Evolutionary conservation across 92 coral and sea anemone species (phyloP), one percentile per base, ranked within the genome.

Genomic region (Paragorgia papillata): DNA sequence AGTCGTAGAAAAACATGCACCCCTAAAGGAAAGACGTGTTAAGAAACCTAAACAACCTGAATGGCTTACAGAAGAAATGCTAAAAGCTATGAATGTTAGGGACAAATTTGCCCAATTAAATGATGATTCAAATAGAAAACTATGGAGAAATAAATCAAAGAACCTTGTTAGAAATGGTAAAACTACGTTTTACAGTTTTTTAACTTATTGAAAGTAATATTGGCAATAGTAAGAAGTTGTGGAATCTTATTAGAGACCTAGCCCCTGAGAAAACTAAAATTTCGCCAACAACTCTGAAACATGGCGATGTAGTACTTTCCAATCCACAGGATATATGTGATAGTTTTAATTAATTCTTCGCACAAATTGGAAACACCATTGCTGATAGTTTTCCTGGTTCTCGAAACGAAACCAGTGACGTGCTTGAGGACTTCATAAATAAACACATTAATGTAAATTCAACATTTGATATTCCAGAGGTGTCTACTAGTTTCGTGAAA

Each of bases 1-100:
- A 19, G 61, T 83, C 31, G 77, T 85, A 20, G 82, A 85, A 56
- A 74, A 80, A 55, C 85, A 85, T 61, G 86, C 81, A 62, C 86
- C 86, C 20, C 37, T 46, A 18, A 73, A 46, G 80, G 56, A 82
- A 60, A 61, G 67, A 61, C 67, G 67, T 61, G 67, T 61, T 61
- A 61, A 61, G 67, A 61, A 61, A 61, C 67, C 67, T 61, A 61
- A 61, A 30, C 67, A 61, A 30, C 67, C 67, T 34, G 67, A 61
- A 61, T 61, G 67, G 67, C 67, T 61, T 61, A 61, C 67, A 61
- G 67, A 61, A 61, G 67, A 61, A 61, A 61, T 61, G 67, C 40
- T 61, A 9, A 61, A 61, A 28, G 67, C 67, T 61, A 61, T 61
- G 67, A 61, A 61, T 39, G 19, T 21, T 61, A 61, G 67, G 43